phyloP scores from a whole-genome alignment of 2,888 invertebrate genomes.

The Trypoxylon attenuatum region DNA sequence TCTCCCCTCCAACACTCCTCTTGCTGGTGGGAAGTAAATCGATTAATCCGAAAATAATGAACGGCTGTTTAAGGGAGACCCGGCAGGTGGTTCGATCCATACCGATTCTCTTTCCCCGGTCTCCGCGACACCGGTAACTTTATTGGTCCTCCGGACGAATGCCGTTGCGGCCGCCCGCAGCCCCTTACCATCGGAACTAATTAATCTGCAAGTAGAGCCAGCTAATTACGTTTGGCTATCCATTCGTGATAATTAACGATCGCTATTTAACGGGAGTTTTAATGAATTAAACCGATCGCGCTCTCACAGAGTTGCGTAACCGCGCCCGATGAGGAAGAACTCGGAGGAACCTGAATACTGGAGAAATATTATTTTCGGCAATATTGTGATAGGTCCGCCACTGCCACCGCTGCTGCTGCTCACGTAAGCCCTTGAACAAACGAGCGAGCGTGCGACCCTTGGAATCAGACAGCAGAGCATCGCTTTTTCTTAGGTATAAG shows the following conservation, averaged over 20 bases:
- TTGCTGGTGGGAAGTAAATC: neutral
- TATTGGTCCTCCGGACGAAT: too few species aligned
- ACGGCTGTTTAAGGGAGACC: too few species aligned
- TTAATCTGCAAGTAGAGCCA: slow-evolving; percentile 33
- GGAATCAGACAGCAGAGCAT: neutral
- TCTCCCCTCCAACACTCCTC: too few species aligned
- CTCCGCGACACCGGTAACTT: too few species aligned
- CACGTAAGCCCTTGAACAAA: neutral
- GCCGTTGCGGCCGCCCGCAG: too few species aligned
- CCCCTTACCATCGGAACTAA: slow-evolving; percentile 22
- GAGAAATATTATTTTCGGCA: neutral
- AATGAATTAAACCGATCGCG: neutral
- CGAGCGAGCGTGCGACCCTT: neutral
- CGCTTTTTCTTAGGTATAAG: slow-evolving; percentile 60
- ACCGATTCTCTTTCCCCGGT: too few species aligned
- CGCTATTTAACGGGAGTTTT: slow-evolving; percentile 18
- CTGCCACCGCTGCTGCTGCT: too few species aligned
- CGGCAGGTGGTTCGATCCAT: too few species aligned
- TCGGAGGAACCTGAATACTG: too few species aligned
- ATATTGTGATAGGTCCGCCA: neutral
- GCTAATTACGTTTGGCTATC: slow-evolving; percentile 32
- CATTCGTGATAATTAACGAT: slow-evolving; percentile 38
- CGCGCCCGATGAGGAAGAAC: too few species aligned
- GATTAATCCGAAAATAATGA: neutral
- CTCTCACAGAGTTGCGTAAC: too few species aligned